A percentile compares a stretch with the other conserved stretches of the same genome.
phyloP scores from a whole-genome alignment of 2,888 invertebrate genomes.

The Eupithecia subumbrata region DNA sequence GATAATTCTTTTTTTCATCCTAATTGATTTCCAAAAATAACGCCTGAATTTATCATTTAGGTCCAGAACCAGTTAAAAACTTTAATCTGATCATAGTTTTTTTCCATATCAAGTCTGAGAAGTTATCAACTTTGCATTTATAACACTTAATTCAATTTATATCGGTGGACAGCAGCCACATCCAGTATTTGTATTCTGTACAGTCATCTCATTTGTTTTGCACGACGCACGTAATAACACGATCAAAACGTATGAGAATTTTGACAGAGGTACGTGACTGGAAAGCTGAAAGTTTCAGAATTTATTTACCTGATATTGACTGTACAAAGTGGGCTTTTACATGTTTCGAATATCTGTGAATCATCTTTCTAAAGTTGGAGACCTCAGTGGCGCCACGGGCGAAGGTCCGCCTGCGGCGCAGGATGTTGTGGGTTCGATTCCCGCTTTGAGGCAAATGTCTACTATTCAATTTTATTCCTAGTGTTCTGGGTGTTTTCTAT shows the following conservation, averaged over 20 bases:
- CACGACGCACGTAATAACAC: constrained; percentile 76
- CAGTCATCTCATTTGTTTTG: constrained; percentile 74
- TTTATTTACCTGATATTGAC: constrained; percentile 49
- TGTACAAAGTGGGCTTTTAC: constrained; percentile 28
- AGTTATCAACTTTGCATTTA: background rate
- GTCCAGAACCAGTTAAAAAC: too few relatives aligned
- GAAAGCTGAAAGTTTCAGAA: constrained; percentile 65
- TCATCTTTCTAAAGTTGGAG: background rate
- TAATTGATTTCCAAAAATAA: too few relatives aligned
- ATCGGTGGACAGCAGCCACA: background rate
- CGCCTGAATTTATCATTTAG: too few relatives aligned
- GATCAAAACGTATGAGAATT: constrained; percentile 81
- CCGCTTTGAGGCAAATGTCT: too few relatives aligned
- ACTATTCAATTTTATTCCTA: too few relatives aligned
- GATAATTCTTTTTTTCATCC: too few relatives aligned
- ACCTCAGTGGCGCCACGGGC: too few relatives aligned
- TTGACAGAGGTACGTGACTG: constrained; percentile 73
- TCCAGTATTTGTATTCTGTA: constrained; percentile 30
- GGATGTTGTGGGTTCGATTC: too few relatives aligned
- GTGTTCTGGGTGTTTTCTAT: too few relatives aligned
- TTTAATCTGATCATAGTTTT: too few relatives aligned
- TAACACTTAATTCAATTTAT: background rate
- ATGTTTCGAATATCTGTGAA: background rate
- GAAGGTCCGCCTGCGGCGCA: too few relatives aligned
- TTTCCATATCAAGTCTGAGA: too few relatives aligned